A percentile compares a stretch with the other conserved stretches of the same genome.
Conservation (phyloP, 1,140 invertebrate species). For the Tribolium castaneum region DNA sequence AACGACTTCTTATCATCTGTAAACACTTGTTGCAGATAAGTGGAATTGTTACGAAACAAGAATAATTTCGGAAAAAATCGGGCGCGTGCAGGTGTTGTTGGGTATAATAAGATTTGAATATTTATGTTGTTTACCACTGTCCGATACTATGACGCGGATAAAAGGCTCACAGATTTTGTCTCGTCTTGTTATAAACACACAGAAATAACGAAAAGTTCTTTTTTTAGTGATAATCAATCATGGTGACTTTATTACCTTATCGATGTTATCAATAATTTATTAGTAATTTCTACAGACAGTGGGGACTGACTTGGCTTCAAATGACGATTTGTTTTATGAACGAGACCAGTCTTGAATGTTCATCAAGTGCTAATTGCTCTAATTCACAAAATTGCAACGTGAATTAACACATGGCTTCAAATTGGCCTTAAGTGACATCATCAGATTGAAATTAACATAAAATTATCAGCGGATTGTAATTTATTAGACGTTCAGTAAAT, state of each 20-base stretch:
- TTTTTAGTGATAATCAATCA: conserved; percentile 7
- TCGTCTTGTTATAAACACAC: background rate
- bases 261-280: conserved; percentile 15
- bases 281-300: background rate
- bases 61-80: background rate
- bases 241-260: background rate
- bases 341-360: background rate
- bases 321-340: background rate
- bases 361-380: conserved; percentile 11
- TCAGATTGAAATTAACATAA: background rate
- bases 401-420: background rate
- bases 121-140: background rate
- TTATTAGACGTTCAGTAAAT: background rate
- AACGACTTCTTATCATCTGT: background rate
- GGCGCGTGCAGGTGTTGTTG: background rate
- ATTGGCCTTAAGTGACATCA: background rate
- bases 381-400: background rate
- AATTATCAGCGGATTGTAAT: no score
- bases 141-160: background rate
- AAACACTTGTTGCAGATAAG: background rate
- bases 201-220: background rate
- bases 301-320: background rate
- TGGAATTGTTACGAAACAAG: background rate
- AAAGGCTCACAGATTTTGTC: background rate
- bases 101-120: background rate